Conservation (phyloP, 2,113 vertebrate genomes). For the Cyanoderma ruficeps region DNA sequence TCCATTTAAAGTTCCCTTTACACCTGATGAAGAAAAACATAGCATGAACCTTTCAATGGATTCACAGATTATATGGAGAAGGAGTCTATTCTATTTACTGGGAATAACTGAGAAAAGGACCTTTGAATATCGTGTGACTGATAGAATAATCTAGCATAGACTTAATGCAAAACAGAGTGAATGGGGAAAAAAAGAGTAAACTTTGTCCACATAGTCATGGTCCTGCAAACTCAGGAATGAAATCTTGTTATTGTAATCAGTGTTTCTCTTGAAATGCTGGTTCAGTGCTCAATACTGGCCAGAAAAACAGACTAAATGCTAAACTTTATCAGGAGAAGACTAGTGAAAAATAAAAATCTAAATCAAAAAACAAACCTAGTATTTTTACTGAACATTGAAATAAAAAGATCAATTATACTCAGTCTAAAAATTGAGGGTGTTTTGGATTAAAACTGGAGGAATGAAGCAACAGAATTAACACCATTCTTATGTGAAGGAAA, state of each 20-base stretch:
- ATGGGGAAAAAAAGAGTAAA: neutral
- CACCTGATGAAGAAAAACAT: neutral
- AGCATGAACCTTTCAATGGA: neutral
- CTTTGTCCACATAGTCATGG: neutral
- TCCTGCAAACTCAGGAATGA: neutral
- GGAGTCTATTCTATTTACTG: neutral
- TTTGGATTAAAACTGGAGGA: neutral
- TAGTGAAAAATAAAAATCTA: neutral
- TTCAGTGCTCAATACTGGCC: neutral
- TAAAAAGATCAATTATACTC: neutral
- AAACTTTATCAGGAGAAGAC: neutral
- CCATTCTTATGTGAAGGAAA: neutral
- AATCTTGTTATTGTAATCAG: neutral
- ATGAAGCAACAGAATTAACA: neutral
- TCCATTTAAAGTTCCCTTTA: neutral
- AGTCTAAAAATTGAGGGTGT: neutral
- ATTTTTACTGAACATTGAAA: neutral
- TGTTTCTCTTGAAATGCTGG: neutral
- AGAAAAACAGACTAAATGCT: neutral
- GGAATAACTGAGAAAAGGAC: neutral
- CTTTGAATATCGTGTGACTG: neutral
- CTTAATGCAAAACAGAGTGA: neutral
- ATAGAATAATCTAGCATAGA: neutral
- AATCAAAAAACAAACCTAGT: neutral
- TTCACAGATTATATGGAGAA: neutral